Base-by-base conservation (phyloP, 1,140 invertebrate species). In the Andrena cerasifolii region DNA sequence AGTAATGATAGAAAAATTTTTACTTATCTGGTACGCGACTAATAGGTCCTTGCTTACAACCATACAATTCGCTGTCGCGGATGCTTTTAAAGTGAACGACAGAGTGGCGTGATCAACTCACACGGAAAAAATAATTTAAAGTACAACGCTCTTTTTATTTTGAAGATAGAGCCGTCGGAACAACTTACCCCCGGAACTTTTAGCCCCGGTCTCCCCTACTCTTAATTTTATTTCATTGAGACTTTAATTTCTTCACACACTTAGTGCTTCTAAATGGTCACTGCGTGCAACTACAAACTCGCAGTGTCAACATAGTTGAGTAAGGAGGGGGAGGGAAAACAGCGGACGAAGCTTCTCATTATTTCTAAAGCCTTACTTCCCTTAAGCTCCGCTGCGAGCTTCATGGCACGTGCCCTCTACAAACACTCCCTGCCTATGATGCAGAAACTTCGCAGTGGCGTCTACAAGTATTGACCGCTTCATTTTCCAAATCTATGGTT, bases 301-400 rank as follows among this genome's bases (percentile, higher is more conserved):
- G 12, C n/a, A 59, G 72, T 54, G 78, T 70, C 63, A 68, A 40
- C 59, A 73, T n/a, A 40, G 18, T 1, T 5, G 18, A 33, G 5
- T n/a, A 18, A 61, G 4, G 45, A 76, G 26, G 5, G 47, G 26
- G 75, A 54, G 61, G 63, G 59, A 58, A 76, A 76, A 47, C 65
- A 71, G 40, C 28, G 58, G 36, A 33, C 54, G 26, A 40, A 36
- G 56, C 79, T 59, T 79, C 82, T 82, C 81, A 86, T 88, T 90
- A 88, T 89, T 86, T 85, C 80, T 73, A 54, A 80, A 82, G 82
- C 77, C 86, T 79, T 83, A 89, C 86, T 89, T 87, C 72, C 78
- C 63, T 73, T 90, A 88, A 90, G 82, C 82, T 77, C 56, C 47
- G 67, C 72, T 68, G 74, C 72, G 76, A 84, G 82, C 73, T 88